Evolutionary conservation across 2,113 vertebrate genomes (phyloP).

Genomic region (Numenius arquata): DNA sequence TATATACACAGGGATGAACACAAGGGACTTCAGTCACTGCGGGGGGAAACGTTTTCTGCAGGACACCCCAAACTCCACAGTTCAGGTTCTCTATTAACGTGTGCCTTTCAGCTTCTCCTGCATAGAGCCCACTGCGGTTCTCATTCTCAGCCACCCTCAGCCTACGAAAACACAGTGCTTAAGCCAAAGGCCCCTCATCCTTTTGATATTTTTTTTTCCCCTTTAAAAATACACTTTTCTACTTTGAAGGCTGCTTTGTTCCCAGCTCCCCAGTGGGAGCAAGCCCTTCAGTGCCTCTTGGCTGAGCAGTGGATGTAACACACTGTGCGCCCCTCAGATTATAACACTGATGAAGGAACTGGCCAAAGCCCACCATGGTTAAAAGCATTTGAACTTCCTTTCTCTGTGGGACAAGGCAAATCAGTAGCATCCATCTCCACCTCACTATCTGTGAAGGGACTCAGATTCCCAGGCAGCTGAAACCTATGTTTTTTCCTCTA

Average conservation of each 20-base stretch:
- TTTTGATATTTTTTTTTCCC: background rate
- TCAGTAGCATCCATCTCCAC: background rate
- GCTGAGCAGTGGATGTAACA: background rate
- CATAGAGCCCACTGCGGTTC: background rate
- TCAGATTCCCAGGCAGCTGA: background rate
- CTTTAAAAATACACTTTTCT: background rate
- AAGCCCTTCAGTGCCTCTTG: background rate
- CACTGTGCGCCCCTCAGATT: fast-evolving
- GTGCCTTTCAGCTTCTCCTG: background rate
- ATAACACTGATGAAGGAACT: background rate
- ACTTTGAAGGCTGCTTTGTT: background rate
- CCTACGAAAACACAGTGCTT: background rate
- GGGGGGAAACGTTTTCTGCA: background rate
- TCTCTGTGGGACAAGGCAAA: background rate
- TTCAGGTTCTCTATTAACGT: background rate
- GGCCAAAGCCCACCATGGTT: background rate
- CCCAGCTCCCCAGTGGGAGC: background rate
- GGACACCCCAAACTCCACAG: background rate
- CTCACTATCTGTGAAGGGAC: background rate
- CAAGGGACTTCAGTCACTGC: background rate
- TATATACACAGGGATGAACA: background rate
- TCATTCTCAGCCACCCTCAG: background rate
- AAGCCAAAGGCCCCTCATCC: background rate
- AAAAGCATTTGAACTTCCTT: background rate
- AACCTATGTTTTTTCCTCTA: background rate